phyloP scores from a whole-genome alignment of 2,888 invertebrate species.

The Myathropa florea region DNA sequence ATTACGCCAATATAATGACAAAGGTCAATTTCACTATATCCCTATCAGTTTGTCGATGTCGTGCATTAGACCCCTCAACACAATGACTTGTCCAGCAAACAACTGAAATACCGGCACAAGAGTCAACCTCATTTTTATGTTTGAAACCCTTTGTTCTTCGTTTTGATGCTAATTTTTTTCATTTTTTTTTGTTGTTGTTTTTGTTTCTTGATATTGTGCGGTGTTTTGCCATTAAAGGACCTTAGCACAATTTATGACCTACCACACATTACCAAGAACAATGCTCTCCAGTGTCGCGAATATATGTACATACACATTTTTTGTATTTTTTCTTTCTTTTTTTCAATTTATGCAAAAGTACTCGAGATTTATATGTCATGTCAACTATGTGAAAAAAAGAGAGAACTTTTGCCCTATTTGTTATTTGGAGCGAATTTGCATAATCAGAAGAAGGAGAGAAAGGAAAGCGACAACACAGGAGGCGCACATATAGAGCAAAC shows the following conservation, averaged over 20 bases:
- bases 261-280: constrained; percentile 62
- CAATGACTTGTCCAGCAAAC: constrained; percentile 17
- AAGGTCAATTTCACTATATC: constrained; percentile 60
- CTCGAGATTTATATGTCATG: constrained; percentile 41
- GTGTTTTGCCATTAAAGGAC: constrained; percentile 57
- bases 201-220: constrained; percentile 19
- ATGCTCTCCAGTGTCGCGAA: constrained; percentile 22
- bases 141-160: constrained; percentile 22
- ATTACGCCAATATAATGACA: constrained; percentile 28
- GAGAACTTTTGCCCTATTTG: constrained; percentile 78
- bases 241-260: constrained; percentile 67
- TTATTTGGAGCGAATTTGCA: constrained; percentile 80
- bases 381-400: constrained; percentile 41
- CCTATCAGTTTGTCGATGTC: constrained; percentile 15
- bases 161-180: constrained; percentile 7
- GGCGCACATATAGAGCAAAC: constrained; percentile 69
- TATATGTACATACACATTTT: constrained; percentile 1
- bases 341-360: constrained; percentile 38
- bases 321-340: constrained; percentile 1
- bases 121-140: constrained; percentile 49
- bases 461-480: constrained; percentile 75
- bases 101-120: constrained; percentile 1
- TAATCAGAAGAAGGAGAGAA: constrained; percentile 72
- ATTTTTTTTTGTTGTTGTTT: constrained; percentile 3
- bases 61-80: constrained; percentile 40